These are phyloP conservation scores for Chouioia cunea DNA, from an alignment of 2,888 invertebrate genomes.

Conservation along the genomic window DNA sequence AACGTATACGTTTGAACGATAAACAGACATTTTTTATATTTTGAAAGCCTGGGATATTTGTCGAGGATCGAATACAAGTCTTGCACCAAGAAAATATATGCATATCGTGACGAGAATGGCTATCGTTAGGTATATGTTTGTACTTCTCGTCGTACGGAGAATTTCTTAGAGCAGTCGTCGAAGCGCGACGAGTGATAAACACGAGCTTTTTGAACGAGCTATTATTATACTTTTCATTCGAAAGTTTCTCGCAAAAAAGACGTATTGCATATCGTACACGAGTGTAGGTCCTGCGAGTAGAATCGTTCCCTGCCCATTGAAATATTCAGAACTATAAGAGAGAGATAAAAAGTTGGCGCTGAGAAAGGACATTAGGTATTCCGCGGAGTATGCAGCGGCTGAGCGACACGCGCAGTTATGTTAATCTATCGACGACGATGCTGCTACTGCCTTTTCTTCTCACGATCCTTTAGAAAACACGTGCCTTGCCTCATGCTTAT, in stretches of 20 bases:
- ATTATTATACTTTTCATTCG: conserved; percentile 30
- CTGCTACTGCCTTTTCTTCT: too few relatives aligned
- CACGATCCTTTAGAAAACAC: neutral
- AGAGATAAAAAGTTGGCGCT: conserved; percentile 28
- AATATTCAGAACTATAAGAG: conserved; percentile 38
- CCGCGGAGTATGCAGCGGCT: conserved; percentile 48
- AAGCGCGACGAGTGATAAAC: conserved; percentile 37
- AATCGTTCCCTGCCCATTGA: conserved; percentile 19
- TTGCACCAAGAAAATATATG: too few relatives aligned
- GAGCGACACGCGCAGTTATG: conserved; percentile 54
- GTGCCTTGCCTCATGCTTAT: neutral
- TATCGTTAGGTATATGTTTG: too few relatives aligned
- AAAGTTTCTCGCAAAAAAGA: neutral
- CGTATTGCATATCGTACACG: too few relatives aligned
- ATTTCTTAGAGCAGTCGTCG: conserved; percentile 31
- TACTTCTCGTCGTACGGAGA: too few relatives aligned
- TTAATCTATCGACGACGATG: conserved; percentile 42
- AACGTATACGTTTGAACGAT: too few relatives aligned
- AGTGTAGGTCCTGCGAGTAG: too few relatives aligned
- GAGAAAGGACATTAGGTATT: conserved; percentile 49
- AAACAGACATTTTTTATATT: too few relatives aligned
- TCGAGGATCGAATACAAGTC: too few relatives aligned
- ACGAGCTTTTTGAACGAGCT: neutral
- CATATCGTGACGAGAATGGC: too few relatives aligned
- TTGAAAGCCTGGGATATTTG: too few relatives aligned